Evolutionary conservation across 2,113 vertebrate species (phyloP).

Genomic region (Nothobranchius furzeri): DNA sequence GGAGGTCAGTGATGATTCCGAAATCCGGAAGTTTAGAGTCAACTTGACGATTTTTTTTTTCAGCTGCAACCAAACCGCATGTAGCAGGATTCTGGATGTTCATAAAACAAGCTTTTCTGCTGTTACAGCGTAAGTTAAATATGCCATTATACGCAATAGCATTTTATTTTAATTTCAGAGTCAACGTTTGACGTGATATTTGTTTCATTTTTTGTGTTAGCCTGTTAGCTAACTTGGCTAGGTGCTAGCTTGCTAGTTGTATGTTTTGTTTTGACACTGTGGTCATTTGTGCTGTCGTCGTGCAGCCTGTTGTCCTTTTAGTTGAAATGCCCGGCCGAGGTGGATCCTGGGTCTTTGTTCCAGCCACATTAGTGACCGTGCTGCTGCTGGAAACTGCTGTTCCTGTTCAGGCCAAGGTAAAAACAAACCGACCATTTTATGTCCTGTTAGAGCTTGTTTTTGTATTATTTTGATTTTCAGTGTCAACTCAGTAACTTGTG

Average conservation of each 20-base stretch:
- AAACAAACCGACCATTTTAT: background rate
- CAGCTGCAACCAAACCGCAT: background rate
- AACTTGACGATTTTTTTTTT: background rate
- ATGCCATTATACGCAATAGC: no score
- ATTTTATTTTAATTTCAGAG: background rate
- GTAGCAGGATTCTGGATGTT: no score
- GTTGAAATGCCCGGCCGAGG: slow-evolving; percentile 38
- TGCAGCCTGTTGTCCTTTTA: background rate
- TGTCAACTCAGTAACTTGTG: no score
- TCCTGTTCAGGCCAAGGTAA: slow-evolving; percentile 73
- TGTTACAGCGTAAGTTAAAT: background rate
- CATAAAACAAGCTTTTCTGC: background rate
- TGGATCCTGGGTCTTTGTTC: slow-evolving; percentile 5
- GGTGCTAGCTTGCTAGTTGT: background rate
- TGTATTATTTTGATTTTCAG: no score
- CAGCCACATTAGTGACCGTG: slow-evolving; percentile 28
- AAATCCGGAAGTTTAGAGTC: no score
- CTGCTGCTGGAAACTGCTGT: slow-evolving; percentile 52
- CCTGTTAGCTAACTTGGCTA: background rate
- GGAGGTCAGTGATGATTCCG: no score
- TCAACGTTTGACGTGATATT: background rate
- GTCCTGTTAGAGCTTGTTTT: no score
- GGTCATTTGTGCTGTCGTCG: background rate
- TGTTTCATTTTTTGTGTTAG: background rate
- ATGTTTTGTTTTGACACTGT: slow-evolving; percentile 18